These are phyloP conservation scores for Harpegnathos saltator DNA, from an alignment of 1,140 invertebrate genomes.

Conservation along the genomic window DNA sequence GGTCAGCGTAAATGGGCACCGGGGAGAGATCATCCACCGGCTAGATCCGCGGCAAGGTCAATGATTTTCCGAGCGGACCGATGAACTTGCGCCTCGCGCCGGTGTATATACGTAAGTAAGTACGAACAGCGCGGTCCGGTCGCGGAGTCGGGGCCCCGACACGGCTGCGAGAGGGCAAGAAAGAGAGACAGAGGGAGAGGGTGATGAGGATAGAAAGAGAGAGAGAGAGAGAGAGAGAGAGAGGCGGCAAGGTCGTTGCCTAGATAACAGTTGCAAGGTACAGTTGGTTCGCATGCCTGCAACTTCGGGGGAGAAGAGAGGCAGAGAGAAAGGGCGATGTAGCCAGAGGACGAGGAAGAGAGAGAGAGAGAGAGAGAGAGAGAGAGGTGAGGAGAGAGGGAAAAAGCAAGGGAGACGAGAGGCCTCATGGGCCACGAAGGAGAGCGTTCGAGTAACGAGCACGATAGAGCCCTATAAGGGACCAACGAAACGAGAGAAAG, in stretches of 20 bases:
- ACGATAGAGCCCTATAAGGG: conserved; percentile 1
- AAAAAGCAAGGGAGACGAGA: not conserved
- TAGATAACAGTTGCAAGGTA: conserved; percentile 83
- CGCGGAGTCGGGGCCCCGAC: conserved; percentile 18
- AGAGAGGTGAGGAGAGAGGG: not conserved
- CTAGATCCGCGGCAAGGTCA: conserved; percentile 72
- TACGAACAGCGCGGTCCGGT: not conserved
- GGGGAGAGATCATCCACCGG: conserved; percentile 50
- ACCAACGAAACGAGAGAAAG: not conserved
- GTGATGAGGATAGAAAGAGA: conserved; percentile 3
- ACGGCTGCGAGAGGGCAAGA: conserved; percentile 30
- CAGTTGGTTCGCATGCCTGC: conserved; percentile 77
- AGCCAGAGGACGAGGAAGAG: not conserved
- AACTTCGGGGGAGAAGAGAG: conserved; percentile 33
- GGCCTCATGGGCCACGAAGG: conserved; percentile 1
- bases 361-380: not conserved
- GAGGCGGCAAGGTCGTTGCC: conserved; percentile 80
- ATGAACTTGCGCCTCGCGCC: conserved; percentile 68
- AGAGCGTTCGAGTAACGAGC: conserved; percentile 48
- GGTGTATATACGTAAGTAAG: conserved; percentile 33
- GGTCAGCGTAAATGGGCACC: conserved; percentile 53
- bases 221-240: conserved; percentile 20
- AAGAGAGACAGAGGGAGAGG: conserved; percentile 18
- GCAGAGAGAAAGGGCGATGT: not conserved
- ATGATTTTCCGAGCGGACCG: conserved; percentile 75